A percentile compares a stretch with the other conserved stretches of the same genome.
Evolutionary conservation across 1,140 invertebrate species (phyloP).

Genomic region (Rhynchophorus ferrugineus): DNA sequence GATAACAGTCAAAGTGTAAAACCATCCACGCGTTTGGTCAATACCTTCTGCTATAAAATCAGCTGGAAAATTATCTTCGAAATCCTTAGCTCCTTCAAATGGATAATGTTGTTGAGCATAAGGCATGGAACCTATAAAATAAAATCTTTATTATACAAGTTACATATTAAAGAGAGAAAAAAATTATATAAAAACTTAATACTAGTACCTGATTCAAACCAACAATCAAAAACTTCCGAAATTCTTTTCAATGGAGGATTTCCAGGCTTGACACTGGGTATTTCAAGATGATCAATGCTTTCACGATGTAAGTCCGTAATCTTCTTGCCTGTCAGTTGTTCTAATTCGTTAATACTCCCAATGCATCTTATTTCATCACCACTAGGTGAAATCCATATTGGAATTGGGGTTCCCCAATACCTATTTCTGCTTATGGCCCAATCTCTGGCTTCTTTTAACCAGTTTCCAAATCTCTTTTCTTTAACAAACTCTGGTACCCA

Average conservation of each 20-base stretch:
- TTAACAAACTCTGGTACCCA: slow-evolving; percentile 99
- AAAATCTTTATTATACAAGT: background rate
- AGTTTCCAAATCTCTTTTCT: slow-evolving; percentile 98
- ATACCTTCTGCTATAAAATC: slow-evolving; percentile 99
- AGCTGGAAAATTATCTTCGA: slow-evolving; percentile 94
- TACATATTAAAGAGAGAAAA: background rate
- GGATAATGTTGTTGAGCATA: slow-evolving; percentile 97
- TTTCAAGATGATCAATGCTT: slow-evolving; percentile 86
- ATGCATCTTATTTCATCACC: slow-evolving; percentile 91
- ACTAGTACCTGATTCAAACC: slow-evolving; percentile 86
- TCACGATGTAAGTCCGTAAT: slow-evolving; percentile 93
- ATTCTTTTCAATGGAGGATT: slow-evolving; percentile 77
- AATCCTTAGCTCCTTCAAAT: slow-evolving; percentile 85
- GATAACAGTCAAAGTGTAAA: slow-evolving; percentile 94
- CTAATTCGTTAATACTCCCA: slow-evolving; percentile 88
- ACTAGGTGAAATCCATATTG: slow-evolving; percentile 93
- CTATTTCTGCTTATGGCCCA: slow-evolving; percentile 97
- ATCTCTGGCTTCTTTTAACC: slow-evolving; percentile 93
- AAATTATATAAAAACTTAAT: background rate
- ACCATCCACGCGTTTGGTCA: slow-evolving; percentile 96
- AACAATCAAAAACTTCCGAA: slow-evolving; percentile 97
- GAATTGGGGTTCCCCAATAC: slow-evolving; percentile 99
- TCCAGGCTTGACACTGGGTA: slow-evolving; percentile 80
- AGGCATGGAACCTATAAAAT: slow-evolving; percentile 78
- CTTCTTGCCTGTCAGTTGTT: slow-evolving; percentile 70